Conservation (phyloP, 2,888 invertebrate genomes). For the Girardia tigrina region DNA sequence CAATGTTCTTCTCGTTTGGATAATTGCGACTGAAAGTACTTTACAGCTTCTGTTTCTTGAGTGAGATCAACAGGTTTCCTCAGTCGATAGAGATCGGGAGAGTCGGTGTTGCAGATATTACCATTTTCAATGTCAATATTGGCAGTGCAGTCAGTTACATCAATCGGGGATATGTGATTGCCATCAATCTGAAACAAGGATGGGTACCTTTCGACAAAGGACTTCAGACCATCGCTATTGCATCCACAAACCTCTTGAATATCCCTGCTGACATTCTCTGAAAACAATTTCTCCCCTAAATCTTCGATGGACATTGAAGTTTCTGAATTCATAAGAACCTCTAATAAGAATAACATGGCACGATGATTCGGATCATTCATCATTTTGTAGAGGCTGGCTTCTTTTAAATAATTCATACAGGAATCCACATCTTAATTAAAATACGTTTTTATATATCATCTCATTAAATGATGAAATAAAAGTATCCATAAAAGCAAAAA, state of each 20-base stretch:
- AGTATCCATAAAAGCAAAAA: no score
- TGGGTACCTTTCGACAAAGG: conserved; percentile 88
- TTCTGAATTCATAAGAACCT: conserved; percentile 80
- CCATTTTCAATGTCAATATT: conserved; percentile 7
- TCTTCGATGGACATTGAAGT: conserved; percentile 85
- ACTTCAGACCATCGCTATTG: conserved; percentile 76
- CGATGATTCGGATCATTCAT: conserved; percentile 50
- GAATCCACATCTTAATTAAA: not conserved
- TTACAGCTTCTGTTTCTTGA: conserved; percentile 76
- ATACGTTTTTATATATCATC: no score
- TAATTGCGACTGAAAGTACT: conserved; percentile 87
- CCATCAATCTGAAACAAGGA: conserved; percentile 76
- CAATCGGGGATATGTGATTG: conserved; percentile 12
- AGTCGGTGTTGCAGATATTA: not conserved
- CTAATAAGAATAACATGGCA: conserved; percentile 80
- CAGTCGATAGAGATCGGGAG: not conserved
- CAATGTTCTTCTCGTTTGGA: conserved; percentile 83
- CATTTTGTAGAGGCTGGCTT: conserved; percentile 39
- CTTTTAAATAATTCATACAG: conserved; percentile 13
- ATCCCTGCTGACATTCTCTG: conserved; percentile 76
- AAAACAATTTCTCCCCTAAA: conserved; percentile 65
- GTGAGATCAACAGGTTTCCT: not conserved
- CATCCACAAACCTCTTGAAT: conserved; percentile 65
- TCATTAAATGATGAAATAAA: no score
- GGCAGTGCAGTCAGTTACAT: not conserved